Conservation (phyloP, 23 tunicate species). For the Phallusia fumigata region DNA sequence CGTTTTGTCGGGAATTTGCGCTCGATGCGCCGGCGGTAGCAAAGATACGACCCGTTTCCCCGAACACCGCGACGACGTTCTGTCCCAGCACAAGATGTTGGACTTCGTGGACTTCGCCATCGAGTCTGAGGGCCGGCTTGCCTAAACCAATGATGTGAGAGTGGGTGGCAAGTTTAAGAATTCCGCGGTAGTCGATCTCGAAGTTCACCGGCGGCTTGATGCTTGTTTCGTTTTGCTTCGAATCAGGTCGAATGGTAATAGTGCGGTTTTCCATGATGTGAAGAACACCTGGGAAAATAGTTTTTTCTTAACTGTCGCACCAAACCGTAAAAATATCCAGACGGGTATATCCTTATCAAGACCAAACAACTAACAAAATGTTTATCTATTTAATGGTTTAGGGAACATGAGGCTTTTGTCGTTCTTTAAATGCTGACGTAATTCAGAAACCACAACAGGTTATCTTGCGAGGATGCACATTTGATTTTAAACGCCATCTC, state of each 20-base stretch:
- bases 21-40: not conserved
- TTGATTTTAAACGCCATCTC: no score
- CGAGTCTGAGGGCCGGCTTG: constrained; percentile 25
- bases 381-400: no score
- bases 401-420: no score
- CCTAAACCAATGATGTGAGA: constrained; percentile 15
- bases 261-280: constrained; percentile 15
- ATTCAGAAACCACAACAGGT: no score
- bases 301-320: no score
- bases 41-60: constrained; percentile 20
- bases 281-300: constrained; percentile 12
- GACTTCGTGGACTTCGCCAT: constrained; percentile 19
- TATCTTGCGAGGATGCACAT: no score
- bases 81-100: constrained; percentile 32
- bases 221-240: not conserved
- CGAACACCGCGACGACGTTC: constrained; percentile 2
- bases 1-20: not conserved
- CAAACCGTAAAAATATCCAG: no score
- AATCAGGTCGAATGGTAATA: constrained; percentile 15
- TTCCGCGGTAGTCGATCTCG: constrained; percentile 17
- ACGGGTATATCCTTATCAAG: not conserved
- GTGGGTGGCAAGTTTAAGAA: constrained; percentile 12
- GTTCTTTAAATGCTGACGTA: no score
- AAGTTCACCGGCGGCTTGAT: constrained; percentile 26
- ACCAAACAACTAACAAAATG: not conserved